These are phyloP conservation scores for Probaryconus sp. DNA, from an alignment of 1,140 invertebrate species.

Conservation along the genomic window DNA sequence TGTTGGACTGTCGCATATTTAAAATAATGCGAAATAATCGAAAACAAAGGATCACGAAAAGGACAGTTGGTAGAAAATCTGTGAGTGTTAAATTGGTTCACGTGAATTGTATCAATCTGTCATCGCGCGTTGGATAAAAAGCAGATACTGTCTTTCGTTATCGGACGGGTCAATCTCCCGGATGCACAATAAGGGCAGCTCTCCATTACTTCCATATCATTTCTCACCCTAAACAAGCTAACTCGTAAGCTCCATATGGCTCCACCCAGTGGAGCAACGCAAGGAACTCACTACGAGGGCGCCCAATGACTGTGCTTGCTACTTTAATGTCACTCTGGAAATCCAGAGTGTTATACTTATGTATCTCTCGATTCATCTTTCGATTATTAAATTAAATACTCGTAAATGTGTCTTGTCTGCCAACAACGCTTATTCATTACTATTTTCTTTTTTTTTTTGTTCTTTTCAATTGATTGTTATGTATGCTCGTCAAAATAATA, in stretches of 20 bases:
- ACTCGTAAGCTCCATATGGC: constrained; percentile 73
- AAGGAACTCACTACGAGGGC: constrained; percentile 28
- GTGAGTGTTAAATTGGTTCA: constrained; percentile 70
- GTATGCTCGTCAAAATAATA: neutral
- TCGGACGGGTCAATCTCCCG: constrained; percentile 76
- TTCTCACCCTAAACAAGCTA: constrained; percentile 74
- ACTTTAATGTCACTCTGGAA: constrained; percentile 74
- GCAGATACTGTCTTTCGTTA: constrained; percentile 59
- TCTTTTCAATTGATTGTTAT: constrained; percentile 1
- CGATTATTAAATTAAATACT: constrained; percentile 77
- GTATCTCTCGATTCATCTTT: constrained; percentile 74
- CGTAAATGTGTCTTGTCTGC: constrained; percentile 73
- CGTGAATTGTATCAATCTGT: constrained; percentile 78
- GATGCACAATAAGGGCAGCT: constrained; percentile 71
- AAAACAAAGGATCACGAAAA: constrained; percentile 48
- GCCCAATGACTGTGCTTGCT: constrained; percentile 65
- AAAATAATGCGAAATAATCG: constrained; percentile 8
- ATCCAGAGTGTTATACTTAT: constrained; percentile 59
- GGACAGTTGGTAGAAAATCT: constrained; percentile 78
- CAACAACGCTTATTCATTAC: constrained; percentile 64
- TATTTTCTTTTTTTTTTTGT: constrained; percentile 15
- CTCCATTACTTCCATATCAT: constrained; percentile 79
- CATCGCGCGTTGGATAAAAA: constrained; percentile 68
- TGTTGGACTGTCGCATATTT: constrained; percentile 6
- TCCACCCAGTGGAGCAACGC: constrained; percentile 38